phyloP scores from a whole-genome alignment of 2,888 invertebrate genomes.

The Heliconius erato region DNA sequence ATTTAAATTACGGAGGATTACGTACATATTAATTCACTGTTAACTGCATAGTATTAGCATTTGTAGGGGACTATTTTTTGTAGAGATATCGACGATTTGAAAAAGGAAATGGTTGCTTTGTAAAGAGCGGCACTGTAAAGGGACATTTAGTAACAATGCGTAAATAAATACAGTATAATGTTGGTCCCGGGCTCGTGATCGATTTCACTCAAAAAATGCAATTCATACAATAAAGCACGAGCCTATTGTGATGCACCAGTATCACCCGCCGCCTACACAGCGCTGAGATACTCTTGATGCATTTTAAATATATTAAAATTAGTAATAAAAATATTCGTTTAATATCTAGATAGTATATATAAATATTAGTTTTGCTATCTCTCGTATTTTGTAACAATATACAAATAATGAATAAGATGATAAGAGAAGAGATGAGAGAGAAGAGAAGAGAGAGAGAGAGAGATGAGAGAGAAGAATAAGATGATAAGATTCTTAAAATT shows the following conservation, averaged over 20 bases:
- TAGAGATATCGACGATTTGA: conserved; percentile 7
- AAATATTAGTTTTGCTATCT: not conserved
- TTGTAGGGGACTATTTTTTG: conserved; percentile 23
- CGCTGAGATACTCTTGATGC: conserved; percentile 61
- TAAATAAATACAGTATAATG: conserved; percentile 75
- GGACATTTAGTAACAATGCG: conserved; percentile 64
- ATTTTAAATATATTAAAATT: not conserved
- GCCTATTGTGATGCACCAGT: conserved; percentile 76
- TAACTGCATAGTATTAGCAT: conserved; percentile 8
- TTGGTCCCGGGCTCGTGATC: conserved; percentile 70
- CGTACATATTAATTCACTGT: conserved; percentile 26
- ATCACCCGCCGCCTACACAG: conserved; percentile 66
- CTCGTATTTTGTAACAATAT: not conserved
- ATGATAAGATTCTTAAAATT: no score
- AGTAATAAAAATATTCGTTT: not conserved
- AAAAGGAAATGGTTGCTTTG: conserved; percentile 19
- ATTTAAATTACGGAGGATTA: conserved; percentile 34
- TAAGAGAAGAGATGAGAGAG: no score
- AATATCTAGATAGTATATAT: not conserved
- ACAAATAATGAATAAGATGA: no score
- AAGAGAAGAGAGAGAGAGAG: no score
- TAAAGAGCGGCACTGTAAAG: conserved; percentile 43
- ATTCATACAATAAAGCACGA: conserved; percentile 80
- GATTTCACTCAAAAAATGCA: conserved; percentile 83
- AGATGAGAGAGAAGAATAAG: no score